A percentile compares a stretch with the other conserved stretches of the same genome.
phyloP scores from a whole-genome alignment of 2,113 vertebrate species.

The Rhinopomastus cyanomelas region DNA sequence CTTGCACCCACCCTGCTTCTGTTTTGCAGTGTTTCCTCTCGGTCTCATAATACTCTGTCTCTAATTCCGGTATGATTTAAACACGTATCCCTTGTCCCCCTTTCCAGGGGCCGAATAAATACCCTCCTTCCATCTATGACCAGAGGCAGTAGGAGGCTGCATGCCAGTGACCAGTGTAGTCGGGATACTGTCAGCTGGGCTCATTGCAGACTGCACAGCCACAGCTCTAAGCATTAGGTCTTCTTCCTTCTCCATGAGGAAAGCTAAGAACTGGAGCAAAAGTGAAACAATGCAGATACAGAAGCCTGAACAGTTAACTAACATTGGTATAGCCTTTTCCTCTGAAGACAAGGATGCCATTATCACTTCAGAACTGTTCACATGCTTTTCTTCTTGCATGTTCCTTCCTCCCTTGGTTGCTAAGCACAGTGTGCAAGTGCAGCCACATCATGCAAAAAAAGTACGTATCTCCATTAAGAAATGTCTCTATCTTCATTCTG shows the following conservation, averaged over 20 bases:
- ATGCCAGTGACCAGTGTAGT: neutral
- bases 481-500: neutral
- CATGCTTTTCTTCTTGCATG: neutral
- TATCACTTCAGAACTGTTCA: neutral
- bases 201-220: neutral
- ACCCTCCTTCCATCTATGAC: fast-evolving
- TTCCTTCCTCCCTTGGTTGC: neutral
- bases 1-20: neutral
- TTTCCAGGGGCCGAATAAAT: neutral
- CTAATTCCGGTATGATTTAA: neutral
- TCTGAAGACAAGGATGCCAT: neutral
- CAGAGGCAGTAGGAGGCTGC: neutral
- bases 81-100: neutral
- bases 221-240: neutral
- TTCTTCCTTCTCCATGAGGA: neutral
- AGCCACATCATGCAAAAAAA: neutral
- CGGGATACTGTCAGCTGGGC: neutral
- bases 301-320: neutral
- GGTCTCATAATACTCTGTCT: neutral
- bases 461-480: neutral
- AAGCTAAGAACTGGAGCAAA: neutral
- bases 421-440: neutral
- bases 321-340: neutral
- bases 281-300: neutral
- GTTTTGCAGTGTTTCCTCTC: neutral